A percentile compares a stretch with the other conserved stretches of the same genome.
These are phyloP conservation scores for Ptilonorhynchus violaceus DNA, from an alignment of 2,113 vertebrate species.

Conservation along the genomic window DNA sequence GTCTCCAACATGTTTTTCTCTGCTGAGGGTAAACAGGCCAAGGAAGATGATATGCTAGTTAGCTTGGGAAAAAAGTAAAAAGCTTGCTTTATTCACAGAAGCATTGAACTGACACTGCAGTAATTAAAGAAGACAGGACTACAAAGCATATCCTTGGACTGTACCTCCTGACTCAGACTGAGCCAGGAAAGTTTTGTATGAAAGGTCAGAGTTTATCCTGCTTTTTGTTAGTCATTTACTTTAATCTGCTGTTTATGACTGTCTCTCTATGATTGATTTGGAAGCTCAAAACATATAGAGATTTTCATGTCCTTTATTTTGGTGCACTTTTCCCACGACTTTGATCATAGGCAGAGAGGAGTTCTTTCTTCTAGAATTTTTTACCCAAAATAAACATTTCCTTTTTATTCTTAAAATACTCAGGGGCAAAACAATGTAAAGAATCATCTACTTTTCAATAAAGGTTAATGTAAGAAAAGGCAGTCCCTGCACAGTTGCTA, in stretches of 20 bases:
- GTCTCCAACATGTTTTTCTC: not conserved
- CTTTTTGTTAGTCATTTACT: not conserved
- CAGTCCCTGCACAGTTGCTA: not conserved
- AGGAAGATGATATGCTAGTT: not conserved
- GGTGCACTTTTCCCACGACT: not conserved
- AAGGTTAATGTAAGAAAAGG: not conserved
- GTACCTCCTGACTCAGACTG: not conserved
- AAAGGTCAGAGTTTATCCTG: not conserved
- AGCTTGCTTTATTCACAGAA: not conserved
- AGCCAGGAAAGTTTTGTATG: not conserved
- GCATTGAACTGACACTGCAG: not conserved
- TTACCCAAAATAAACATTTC: not conserved
- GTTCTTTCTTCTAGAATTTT: not conserved
- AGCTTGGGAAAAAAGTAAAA: not conserved
- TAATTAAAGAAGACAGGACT: conserved; percentile 32
- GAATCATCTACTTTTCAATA: not conserved
- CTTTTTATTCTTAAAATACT: not conserved
- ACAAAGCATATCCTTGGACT: not conserved
- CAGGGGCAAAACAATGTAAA: not conserved
- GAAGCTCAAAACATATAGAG: not conserved
- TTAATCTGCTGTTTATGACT: not conserved
- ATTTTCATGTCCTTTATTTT: not conserved
- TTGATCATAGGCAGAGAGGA: not conserved
- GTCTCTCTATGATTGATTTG: not conserved
- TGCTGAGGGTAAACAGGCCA: not conserved